Evolutionary conservation across 2,113 vertebrate genomes (phyloP).

Genomic region (Piliocolobus tephrosceles): DNA sequence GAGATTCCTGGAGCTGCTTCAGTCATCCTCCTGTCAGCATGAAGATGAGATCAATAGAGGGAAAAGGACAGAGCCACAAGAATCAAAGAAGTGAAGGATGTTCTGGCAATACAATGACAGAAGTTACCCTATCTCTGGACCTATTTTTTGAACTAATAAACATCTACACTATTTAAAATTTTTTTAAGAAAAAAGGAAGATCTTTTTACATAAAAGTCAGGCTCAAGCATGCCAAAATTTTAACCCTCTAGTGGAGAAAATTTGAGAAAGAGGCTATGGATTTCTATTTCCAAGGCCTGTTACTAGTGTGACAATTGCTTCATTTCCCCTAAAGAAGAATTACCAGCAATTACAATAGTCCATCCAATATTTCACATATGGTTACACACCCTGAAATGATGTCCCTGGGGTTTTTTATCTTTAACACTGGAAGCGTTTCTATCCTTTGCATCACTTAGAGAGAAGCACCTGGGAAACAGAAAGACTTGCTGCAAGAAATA

Average conservation of each 20-base stretch:
- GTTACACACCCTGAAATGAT: neutral
- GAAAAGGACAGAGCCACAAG: neutral
- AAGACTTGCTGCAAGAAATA: neutral
- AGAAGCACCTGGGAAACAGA: neutral
- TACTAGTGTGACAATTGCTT: neutral
- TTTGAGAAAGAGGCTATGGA: neutral
- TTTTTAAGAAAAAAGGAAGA: neutral
- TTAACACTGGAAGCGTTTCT: neutral
- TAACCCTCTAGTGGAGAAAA: neutral
- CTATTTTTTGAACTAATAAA: neutral
- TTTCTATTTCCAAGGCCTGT: slow-evolving; percentile 19
- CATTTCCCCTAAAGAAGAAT: slow-evolving; percentile 13
- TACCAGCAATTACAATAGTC: neutral
- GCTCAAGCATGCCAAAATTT: neutral
- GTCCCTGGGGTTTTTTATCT: neutral
- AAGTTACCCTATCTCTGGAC: neutral
- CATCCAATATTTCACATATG: slow-evolving; percentile 3
- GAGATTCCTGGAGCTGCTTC: neutral
- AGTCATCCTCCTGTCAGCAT: neutral
- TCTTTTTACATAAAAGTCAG: neutral
- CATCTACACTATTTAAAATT: neutral
- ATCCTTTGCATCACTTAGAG: neutral
- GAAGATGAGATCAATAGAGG: neutral
- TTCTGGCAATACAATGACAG: neutral
- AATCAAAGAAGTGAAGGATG: neutral